Evolutionary conservation across 2,113 vertebrate species (phyloP).

Genomic region (Mesitornis unicolor): DNA sequence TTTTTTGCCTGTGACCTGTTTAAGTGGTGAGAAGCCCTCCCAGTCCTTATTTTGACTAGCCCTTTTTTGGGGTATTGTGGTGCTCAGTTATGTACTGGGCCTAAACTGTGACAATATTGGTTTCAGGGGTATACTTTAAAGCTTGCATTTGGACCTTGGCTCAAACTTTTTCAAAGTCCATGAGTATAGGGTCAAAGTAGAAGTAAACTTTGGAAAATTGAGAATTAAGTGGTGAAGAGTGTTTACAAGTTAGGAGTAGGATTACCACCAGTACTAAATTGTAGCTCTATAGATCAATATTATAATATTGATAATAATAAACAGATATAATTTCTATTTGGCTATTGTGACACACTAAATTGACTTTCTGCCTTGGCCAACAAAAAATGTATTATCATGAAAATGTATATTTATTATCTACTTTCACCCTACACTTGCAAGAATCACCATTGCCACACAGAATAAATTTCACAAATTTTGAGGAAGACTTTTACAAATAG

Average conservation of each 20-base stretch:
- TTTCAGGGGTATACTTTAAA: neutral
- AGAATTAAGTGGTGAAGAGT: neutral
- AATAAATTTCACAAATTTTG: neutral
- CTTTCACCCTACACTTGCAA: neutral
- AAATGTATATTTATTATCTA: neutral
- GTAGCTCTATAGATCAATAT: no score
- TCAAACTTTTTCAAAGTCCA: neutral
- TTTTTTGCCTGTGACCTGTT: no score
- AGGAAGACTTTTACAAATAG: neutral
- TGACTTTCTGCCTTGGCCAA: neutral
- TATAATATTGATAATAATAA: no score
- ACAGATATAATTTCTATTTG: neutral
- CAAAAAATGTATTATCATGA: neutral
- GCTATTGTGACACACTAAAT: neutral
- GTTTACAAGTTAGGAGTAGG: neutral
- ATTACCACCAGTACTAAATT: neutral
- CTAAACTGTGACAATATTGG: no score
- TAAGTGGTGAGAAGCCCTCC: no score
- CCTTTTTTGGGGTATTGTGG: no score
- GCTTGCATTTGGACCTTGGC: neutral
- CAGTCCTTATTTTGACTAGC: no score
- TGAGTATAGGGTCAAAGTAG: neutral
- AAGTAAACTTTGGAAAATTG: neutral
- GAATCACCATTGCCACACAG: neutral
- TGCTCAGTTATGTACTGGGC: no score